Evolutionary conservation across 2,113 vertebrate species (phyloP).

Genomic region (Colossoma macropomum): DNA sequence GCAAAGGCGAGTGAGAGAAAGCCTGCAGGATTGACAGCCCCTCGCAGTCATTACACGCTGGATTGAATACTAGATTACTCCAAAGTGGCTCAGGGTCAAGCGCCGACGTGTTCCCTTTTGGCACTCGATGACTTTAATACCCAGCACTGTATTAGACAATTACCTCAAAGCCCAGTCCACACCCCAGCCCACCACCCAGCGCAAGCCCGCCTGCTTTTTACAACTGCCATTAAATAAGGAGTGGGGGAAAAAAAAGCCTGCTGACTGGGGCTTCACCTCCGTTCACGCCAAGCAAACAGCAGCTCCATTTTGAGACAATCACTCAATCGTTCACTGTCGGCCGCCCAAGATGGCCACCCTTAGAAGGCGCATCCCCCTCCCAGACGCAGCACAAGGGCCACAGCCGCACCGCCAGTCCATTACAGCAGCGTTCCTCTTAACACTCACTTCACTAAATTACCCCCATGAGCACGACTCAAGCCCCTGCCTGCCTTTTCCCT

Average conservation of each 20-base stretch:
- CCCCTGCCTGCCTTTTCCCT: conserved; percentile 64
- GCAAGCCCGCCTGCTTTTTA: conserved; percentile 61
- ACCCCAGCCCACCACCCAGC: conserved; percentile 82
- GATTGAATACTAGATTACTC: conserved; percentile 99
- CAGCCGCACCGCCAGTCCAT: conserved; percentile 65
- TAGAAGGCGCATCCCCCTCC: conserved; percentile 37
- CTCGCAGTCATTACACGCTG: conserved; percentile 99
- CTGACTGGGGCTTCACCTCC: conserved; percentile 19
- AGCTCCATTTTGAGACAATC: conserved; percentile 57
- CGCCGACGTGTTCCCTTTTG: conserved; percentile 98
- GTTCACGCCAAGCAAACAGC: conserved; percentile 44
- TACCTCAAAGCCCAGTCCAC: conserved; percentile 93
- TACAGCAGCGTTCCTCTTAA: conserved; percentile 70
- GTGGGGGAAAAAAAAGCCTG: neutral
- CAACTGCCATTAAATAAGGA: conserved; percentile 52
- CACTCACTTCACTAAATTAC: conserved; percentile 77
- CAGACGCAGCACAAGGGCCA: conserved; percentile 18
- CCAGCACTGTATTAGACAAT: conserved; percentile 99
- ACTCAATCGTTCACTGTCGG: conserved; percentile 40
- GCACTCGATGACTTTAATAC: conserved; percentile 99
- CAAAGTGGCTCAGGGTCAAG: conserved; percentile 99
- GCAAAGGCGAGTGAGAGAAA: conserved; percentile 85
- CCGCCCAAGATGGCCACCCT: conserved; percentile 53
- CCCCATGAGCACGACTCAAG: conserved; percentile 73
- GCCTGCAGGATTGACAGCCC: conserved; percentile 97